phyloP scores from a whole-genome alignment of 2,888 invertebrate species.

The Cantharis rufa region DNA sequence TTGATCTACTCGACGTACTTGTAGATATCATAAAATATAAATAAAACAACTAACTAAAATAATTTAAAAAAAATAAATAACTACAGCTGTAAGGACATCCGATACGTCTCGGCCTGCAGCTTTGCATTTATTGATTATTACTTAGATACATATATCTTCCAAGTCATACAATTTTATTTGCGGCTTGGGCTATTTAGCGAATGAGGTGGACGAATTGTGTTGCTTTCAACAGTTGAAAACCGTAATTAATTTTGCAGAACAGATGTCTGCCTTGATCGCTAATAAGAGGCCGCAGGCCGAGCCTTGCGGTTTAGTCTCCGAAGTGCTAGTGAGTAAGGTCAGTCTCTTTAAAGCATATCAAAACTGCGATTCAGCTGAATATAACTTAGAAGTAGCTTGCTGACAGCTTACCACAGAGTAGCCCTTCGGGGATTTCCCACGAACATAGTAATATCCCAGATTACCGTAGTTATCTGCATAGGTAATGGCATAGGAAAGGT shows the following conservation, averaged over 20 bases:
- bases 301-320: background rate
- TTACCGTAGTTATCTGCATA: background rate
- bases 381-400: background rate
- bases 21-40: no score
- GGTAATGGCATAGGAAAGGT: background rate
- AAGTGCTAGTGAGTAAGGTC: background rate
- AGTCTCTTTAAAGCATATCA: background rate
- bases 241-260: background rate
- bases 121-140: background rate
- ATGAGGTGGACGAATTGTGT: background rate
- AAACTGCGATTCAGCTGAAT: background rate
- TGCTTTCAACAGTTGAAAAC: background rate
- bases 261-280: background rate
- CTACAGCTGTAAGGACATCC: background rate
- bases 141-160: background rate
- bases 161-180: background rate
- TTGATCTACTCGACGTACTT: no score
- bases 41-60: no score
- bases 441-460: background rate
- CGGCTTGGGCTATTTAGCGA: background rate
- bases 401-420: background rate
- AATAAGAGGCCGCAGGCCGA: background rate
- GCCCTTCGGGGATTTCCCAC: background rate
- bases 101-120: background rate
- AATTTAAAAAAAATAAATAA: no score